Conservation (phyloP, 2,888 invertebrate genomes). For the Ephialtes manifestator region DNA sequence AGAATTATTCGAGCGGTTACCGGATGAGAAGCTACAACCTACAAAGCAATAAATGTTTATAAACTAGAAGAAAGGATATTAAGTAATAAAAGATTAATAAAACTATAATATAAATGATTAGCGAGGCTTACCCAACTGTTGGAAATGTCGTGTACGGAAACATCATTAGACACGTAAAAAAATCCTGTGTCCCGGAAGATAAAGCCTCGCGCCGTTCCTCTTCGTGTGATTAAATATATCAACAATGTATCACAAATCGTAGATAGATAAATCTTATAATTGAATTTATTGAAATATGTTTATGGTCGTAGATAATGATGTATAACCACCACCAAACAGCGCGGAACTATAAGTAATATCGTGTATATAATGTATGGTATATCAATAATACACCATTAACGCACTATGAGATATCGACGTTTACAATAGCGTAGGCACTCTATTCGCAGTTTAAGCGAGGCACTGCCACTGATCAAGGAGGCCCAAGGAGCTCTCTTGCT, state of each 20-base stretch:
- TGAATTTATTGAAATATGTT: conserved; percentile 2
- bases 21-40: not conserved
- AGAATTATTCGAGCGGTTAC: not conserved
- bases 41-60: not conserved
- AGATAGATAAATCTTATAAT: not conserved
- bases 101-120: not conserved
- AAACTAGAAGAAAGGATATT: not conserved
- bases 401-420: conserved; percentile 9
- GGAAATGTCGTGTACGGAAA: conserved; percentile 85
- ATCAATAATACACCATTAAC: conserved; percentile 7
- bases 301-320: not conserved
- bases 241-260: conserved; percentile 13
- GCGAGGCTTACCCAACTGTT: conserved; percentile 83
- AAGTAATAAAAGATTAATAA: conserved; percentile 20
- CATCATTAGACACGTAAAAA: conserved; percentile 76
- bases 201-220: conserved; percentile 30
- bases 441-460: conserved; percentile 39
- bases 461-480: conserved; percentile 52
- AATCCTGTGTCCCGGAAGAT: conserved; percentile 61
- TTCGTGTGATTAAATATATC: conserved; percentile 30
- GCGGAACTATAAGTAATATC: not conserved
- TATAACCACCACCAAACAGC: not conserved
- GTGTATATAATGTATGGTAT: not conserved
- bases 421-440: conserved; percentile 20
- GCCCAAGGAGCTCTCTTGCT: conserved; percentile 48